Conservation (phyloP, 2,113 vertebrate genomes). For the Dermatemys mawii region DNA sequence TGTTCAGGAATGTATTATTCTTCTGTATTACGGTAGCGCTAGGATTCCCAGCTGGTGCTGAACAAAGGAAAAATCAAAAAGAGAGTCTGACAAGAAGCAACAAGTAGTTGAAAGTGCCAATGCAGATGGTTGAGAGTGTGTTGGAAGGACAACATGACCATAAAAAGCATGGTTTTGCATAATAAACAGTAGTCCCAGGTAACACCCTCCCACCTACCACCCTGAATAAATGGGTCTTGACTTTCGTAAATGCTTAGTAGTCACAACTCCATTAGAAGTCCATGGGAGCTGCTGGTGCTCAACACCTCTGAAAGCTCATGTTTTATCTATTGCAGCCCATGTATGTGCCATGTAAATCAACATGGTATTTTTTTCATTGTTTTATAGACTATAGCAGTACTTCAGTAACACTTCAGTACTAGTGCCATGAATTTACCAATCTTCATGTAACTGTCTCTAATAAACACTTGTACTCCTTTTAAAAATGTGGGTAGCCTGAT, state of each 20-base stretch:
- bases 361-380: not conserved
- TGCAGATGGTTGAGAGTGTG: not conserved
- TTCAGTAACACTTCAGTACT: not conserved
- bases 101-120: not conserved
- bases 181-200: not conserved
- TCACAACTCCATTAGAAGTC: not conserved
- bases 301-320: not conserved
- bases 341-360: rapidly evolving
- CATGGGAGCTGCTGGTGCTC: not conserved
- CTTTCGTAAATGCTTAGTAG: not conserved
- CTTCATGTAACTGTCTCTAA: not conserved
- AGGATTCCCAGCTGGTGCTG: not conserved
- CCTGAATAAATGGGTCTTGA: not conserved
- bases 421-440: not conserved
- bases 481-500: not conserved
- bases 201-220: not conserved
- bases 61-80: not conserved
- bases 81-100: not conserved
- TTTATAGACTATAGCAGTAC: not conserved
- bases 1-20: not conserved
- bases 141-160: not conserved
- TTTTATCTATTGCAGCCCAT: not conserved
- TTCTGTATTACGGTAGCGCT: not conserved
- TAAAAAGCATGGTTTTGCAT: not conserved
- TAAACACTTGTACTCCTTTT: not conserved